Conservation (phyloP, 2,797 vertebrate species). For the Pangasius djambal region DNA sequence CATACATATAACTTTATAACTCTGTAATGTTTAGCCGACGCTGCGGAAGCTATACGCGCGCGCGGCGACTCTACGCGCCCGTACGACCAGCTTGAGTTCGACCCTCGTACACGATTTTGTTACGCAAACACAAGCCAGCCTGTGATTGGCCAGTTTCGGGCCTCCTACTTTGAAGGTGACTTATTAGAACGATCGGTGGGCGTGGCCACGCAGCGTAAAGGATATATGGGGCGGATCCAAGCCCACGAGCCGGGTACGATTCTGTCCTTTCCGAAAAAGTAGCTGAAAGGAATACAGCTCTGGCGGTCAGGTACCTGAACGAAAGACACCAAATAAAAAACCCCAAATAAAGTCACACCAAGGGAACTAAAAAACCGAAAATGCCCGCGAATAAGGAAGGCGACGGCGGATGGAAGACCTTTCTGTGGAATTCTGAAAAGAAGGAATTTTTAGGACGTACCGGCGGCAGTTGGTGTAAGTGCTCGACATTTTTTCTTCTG, state of each 20-base stretch:
- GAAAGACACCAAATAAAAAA: neutral
- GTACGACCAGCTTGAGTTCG: neutral
- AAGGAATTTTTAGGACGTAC: slow-evolving; percentile 92
- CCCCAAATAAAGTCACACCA: slow-evolving; percentile 14
- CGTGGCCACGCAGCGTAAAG: slow-evolving; percentile 65
- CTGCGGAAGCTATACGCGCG: neutral
- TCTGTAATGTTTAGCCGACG: neutral
- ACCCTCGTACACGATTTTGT: slow-evolving; percentile 47
- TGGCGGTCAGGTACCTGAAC: slow-evolving; percentile 33
- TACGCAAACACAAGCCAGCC: slow-evolving; percentile 64
- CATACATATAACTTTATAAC: neutral
- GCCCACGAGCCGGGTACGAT: slow-evolving; percentile 66
- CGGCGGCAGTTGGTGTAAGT: slow-evolving; percentile 94
- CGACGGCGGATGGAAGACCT: slow-evolving; percentile 90
- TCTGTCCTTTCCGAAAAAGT: slow-evolving; percentile 71
- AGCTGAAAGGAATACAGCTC: slow-evolving; percentile 61
- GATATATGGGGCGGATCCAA: slow-evolving; percentile 73
- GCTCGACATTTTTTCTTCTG: slow-evolving; percentile 33
- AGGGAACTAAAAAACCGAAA: slow-evolving; percentile 54
- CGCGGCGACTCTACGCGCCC: neutral
- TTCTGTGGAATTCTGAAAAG: slow-evolving; percentile 96
- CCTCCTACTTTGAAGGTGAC: slow-evolving; percentile 70
- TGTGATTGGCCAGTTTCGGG: slow-evolving; percentile 71
- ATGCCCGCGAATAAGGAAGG: slow-evolving; percentile 92
- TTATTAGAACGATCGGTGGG: slow-evolving; percentile 70